Evolutionary conservation across 2,113 vertebrate genomes (phyloP).

Genomic region (Ammodytes marinus): DNA sequence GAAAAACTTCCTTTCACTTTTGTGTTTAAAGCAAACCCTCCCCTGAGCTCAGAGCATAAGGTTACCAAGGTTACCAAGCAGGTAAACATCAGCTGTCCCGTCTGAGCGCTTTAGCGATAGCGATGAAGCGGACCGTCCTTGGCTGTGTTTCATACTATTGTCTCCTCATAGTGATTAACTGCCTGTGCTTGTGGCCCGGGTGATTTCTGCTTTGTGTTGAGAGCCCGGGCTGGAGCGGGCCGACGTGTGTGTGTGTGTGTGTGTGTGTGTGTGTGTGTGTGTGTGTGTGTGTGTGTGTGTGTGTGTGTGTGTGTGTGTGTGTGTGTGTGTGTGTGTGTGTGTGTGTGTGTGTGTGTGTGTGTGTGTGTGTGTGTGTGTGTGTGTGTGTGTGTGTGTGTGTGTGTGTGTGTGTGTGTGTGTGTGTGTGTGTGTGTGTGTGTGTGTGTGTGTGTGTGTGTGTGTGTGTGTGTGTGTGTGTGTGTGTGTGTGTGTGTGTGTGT

Average conservation of each 20-base stretch:
- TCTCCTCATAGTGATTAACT: conserved; percentile 71
- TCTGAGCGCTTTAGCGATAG: conserved; percentile 38
- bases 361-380: too few relatives aligned
- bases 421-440: too few relatives aligned
- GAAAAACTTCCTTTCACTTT: conserved; percentile 52
- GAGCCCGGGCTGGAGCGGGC: conserved; percentile 40
- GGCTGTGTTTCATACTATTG: conserved; percentile 62
- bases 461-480: too few relatives aligned
- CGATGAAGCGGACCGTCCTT: conserved; percentile 43
- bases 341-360: too few relatives aligned
- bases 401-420: too few relatives aligned
- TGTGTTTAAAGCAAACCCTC: background rate
- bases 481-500: too few relatives aligned
- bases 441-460: too few relatives aligned
- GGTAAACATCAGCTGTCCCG: conserved; percentile 49
- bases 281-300: too few relatives aligned
- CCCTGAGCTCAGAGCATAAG: background rate
- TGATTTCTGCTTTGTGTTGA: conserved; percentile 64
- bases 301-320: too few relatives aligned
- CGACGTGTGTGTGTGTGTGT: conserved; percentile 23
- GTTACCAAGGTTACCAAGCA: conserved; percentile 38
- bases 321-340: too few relatives aligned
- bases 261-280: too few relatives aligned
- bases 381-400: too few relatives aligned
- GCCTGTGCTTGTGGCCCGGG: conserved; percentile 37